Conservation (phyloP, 2,113 vertebrate species). For the Athene cunicularia region DNA sequence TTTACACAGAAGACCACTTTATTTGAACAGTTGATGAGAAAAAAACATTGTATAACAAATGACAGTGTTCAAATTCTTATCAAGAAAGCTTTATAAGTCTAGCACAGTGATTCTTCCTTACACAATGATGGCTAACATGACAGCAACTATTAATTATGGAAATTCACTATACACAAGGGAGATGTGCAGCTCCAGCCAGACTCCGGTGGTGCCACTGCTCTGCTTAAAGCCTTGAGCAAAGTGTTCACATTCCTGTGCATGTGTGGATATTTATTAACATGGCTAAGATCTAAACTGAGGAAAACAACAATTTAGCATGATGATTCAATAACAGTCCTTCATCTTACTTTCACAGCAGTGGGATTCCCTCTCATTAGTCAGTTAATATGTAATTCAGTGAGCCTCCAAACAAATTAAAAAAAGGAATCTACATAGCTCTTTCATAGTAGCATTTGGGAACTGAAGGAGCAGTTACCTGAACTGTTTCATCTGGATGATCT, state of each 20-base stretch:
- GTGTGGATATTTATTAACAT: background rate
- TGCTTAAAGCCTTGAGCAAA: background rate
- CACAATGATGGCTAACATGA: background rate
- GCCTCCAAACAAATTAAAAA: background rate
- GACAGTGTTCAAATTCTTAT: background rate
- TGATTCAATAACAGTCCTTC: background rate
- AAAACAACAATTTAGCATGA: background rate
- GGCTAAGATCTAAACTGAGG: background rate
- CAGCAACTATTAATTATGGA: background rate
- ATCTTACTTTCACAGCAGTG: background rate
- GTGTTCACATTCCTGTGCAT: background rate
- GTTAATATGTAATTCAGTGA: background rate
- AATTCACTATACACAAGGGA: background rate
- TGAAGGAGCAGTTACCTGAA: background rate
- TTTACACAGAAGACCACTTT: constrained; percentile 29
- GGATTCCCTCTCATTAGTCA: background rate
- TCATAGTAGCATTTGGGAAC: background rate
- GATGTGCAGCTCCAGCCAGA: background rate
- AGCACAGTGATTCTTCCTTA: background rate
- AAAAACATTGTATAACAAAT: constrained; percentile 20
- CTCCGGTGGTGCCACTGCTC: background rate
- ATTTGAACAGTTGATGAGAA: constrained; percentile 35
- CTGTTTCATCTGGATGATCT: background rate
- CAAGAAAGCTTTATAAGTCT: constrained; percentile 2
- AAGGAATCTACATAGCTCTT: background rate